Evolutionary conservation across 2,888 invertebrate genomes (phyloP).

Genomic region (Calameuta idolon): DNA sequence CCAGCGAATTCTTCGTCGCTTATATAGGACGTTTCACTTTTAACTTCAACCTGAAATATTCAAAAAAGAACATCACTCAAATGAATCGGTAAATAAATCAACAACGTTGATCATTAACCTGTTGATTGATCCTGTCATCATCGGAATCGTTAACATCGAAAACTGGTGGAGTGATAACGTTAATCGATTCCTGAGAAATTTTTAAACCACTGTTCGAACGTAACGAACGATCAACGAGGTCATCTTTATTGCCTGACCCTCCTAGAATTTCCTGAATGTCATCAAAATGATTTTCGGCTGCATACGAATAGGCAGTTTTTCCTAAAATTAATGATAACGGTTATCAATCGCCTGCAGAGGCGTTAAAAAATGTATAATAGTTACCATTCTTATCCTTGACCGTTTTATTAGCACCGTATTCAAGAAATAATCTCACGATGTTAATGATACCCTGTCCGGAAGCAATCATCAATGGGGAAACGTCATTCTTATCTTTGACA

Average conservation of each 20-base stretch:
- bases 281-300: slow-evolving; percentile 7
- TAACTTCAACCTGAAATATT: not conserved
- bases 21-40: not conserved
- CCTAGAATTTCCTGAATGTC: not conserved
- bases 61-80: too few species aligned
- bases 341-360: not conserved
- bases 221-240: not conserved
- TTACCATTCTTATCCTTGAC: slow-evolving; percentile 6
- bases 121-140: not conserved
- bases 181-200: not conserved
- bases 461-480: slow-evolving; percentile 7
- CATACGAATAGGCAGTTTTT: slow-evolving; percentile 6
- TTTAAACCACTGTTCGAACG: not conserved
- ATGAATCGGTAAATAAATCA: not conserved
- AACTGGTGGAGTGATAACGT: not conserved
- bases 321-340: not conserved
- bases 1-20: not conserved
- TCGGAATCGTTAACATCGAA: not conserved
- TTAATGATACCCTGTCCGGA: slow-evolving; percentile 1
- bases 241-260: not conserved
- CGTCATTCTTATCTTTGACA: slow-evolving; percentile 4
- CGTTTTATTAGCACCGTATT: slow-evolving; percentile 7
- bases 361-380: not conserved
- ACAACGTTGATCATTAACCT: not conserved
- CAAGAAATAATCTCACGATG: slow-evolving; percentile 4